Conservation (phyloP, 2,797 vertebrate genomes). For the Hippopotamyrus pictus region DNA sequence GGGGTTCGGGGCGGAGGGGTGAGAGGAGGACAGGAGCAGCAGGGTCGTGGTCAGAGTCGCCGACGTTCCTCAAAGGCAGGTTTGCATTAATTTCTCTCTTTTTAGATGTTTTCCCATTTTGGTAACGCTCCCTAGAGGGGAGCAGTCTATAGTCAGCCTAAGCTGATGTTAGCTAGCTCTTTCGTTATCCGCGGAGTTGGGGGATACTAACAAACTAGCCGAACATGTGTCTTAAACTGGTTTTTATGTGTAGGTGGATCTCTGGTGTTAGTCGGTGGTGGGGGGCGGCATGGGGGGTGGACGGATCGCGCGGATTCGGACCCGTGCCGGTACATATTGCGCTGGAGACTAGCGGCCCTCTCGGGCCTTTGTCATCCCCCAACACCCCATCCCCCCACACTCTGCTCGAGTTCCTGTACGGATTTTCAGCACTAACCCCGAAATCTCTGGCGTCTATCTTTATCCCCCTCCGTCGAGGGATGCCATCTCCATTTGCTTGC, state of each 20-base stretch:
- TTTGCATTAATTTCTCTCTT: not conserved
- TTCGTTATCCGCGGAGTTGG: not conserved
- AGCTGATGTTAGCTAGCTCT: not conserved
- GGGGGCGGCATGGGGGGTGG: not conserved
- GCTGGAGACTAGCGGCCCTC: slow-evolving; percentile 61
- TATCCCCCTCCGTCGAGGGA: not conserved
- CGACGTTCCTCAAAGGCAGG: not conserved
- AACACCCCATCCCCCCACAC: slow-evolving; percentile 67
- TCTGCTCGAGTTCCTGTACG: slow-evolving; percentile 38
- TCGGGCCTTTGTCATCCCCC: slow-evolving; percentile 69
- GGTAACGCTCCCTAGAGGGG: not conserved
- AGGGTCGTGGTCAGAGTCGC: not conserved
- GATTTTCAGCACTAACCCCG: slow-evolving; percentile 58
- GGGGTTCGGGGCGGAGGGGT: not conserved
- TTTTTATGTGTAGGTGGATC: not conserved
- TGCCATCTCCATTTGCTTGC: not conserved
- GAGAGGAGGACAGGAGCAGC: not conserved
- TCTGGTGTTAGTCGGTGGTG: not conserved
- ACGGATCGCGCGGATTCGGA: not conserved
- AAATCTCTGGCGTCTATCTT: slow-evolving; percentile 1
- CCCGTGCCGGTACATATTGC: slow-evolving; percentile 36
- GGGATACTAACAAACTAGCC: not conserved
- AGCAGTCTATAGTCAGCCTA: not conserved
- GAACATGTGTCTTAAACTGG: not conserved
- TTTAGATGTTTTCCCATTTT: not conserved